These are phyloP conservation scores for Solea senegalensis DNA, from an alignment of 2,113 vertebrate species.

Conservation along the genomic window DNA sequence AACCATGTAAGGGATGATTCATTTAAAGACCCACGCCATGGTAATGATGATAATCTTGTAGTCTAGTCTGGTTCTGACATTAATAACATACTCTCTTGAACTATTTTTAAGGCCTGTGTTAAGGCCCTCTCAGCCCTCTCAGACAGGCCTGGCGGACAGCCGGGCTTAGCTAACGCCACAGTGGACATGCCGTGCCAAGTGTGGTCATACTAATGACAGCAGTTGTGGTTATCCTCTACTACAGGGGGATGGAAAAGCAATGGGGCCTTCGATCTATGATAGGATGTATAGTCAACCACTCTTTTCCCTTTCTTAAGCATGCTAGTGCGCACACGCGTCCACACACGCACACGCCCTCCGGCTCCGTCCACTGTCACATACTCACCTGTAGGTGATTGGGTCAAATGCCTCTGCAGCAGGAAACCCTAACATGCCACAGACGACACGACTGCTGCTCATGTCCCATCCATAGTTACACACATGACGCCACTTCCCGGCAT, in stretches of 20 bases:
- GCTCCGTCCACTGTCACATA: not conserved
- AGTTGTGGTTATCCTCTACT: slow-evolving; percentile 59
- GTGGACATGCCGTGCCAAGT: slow-evolving; percentile 53
- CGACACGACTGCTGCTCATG: slow-evolving; percentile 88
- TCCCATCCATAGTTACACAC: slow-evolving; percentile 89
- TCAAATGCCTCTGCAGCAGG: slow-evolving; percentile 82
- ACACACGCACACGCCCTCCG: not conserved
- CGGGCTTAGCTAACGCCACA: slow-evolving; percentile 39
- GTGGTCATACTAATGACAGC: slow-evolving; percentile 68
- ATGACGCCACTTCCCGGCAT: slow-evolving; percentile 91
- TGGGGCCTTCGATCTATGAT: slow-evolving; percentile 12
- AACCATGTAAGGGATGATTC: slow-evolving; percentile 46
- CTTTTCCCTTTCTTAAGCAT: slow-evolving; percentile 45
- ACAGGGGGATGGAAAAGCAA: slow-evolving; percentile 43
- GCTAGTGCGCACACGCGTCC: slow-evolving; percentile 8
- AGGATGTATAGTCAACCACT: slow-evolving; percentile 37
- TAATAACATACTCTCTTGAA: slow-evolving; percentile 65
- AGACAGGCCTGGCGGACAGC: slow-evolving; percentile 37
- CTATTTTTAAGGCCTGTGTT: slow-evolving; percentile 50
- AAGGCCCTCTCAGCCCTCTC: slow-evolving; percentile 40
- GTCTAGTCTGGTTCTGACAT: slow-evolving; percentile 62
- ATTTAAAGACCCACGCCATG: slow-evolving; percentile 42
- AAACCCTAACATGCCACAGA: slow-evolving; percentile 96
- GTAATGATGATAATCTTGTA: slow-evolving; percentile 62
- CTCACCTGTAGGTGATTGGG: slow-evolving; percentile 88